phyloP scores from a whole-genome alignment of 2,888 invertebrate genomes.

The Oligia fasciuncula region DNA sequence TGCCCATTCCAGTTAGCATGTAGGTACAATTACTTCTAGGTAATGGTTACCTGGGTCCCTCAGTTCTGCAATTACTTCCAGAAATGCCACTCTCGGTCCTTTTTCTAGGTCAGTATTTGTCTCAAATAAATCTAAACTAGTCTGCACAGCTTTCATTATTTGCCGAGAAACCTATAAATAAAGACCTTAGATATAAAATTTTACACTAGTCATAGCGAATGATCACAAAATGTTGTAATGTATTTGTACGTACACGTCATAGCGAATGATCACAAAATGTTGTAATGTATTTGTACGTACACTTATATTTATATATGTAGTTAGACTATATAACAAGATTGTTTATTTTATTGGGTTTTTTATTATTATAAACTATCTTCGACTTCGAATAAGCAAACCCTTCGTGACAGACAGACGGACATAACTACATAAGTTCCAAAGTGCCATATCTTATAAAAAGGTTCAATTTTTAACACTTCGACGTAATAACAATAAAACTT shows the following conservation, averaged over 20 bases:
- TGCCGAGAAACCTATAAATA: slow-evolving; percentile 81
- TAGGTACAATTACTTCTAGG: too few relatives aligned
- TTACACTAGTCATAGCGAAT: background rate
- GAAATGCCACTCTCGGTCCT: slow-evolving; percentile 91
- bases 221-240: too few relatives aligned
- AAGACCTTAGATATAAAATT: background rate
- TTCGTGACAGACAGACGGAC: background rate
- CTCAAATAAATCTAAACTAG: slow-evolving; percentile 90
- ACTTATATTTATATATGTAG: background rate
- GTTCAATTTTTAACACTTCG: background rate
- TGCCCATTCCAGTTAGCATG: too few relatives aligned
- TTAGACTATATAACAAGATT: background rate
- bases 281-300: background rate
- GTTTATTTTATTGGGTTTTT: background rate
- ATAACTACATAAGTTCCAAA: background rate
- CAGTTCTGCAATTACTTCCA: slow-evolving; percentile 94
- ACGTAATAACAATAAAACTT: too few relatives aligned
- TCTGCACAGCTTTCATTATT: slow-evolving; percentile 84
- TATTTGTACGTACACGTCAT: background rate
- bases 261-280: background rate
- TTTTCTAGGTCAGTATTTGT: slow-evolving; percentile 90
- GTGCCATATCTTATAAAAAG: background rate
- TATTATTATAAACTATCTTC: background rate
- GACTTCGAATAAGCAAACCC: background rate
- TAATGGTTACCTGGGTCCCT: slow-evolving; percentile 90